Evolutionary conservation across 2,797 vertebrate genomes (phyloP).

Genomic region (Crocidura indochinensis): DNA sequence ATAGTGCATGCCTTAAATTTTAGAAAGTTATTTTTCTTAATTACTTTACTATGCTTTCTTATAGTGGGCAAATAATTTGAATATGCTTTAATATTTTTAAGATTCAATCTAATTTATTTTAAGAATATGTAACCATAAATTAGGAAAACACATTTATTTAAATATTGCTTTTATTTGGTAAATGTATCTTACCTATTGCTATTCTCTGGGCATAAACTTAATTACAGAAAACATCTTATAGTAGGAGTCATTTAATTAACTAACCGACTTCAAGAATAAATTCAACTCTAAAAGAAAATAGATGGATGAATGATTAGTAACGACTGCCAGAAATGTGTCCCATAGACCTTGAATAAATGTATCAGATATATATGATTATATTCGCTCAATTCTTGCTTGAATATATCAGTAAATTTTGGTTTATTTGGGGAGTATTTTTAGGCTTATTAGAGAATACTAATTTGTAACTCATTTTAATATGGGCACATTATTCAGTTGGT

Average conservation of each 20-base stretch:
- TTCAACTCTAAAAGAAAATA: conserved; percentile 26
- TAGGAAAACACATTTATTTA: conserved; percentile 40
- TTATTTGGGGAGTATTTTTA: background rate
- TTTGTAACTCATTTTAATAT: background rate
- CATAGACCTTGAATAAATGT: conserved; percentile 12
- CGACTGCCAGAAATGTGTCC: background rate
- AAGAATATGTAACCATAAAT: conserved; percentile 67
- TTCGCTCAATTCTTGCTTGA: background rate
- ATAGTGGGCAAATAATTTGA: background rate
- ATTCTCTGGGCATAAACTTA: conserved; percentile 73
- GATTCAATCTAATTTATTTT: background rate
- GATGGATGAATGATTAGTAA: conserved; percentile 47
- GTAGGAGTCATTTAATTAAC: conserved; percentile 72
- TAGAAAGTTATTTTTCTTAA: background rate
- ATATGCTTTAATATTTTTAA: background rate
- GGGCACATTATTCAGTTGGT: background rate
- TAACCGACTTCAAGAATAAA: conserved; percentile 16
- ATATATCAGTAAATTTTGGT: background rate
- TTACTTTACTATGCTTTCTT: background rate
- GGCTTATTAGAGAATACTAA: background rate
- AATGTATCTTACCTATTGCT: conserved; percentile 74
- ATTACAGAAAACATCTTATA: conserved; percentile 69
- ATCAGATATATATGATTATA: background rate
- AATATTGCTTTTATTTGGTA: conserved; percentile 41
- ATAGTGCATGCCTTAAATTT: background rate